Evolutionary conservation across 2,888 invertebrate species (phyloP).

Genomic region (Cloeon dipterum): DNA sequence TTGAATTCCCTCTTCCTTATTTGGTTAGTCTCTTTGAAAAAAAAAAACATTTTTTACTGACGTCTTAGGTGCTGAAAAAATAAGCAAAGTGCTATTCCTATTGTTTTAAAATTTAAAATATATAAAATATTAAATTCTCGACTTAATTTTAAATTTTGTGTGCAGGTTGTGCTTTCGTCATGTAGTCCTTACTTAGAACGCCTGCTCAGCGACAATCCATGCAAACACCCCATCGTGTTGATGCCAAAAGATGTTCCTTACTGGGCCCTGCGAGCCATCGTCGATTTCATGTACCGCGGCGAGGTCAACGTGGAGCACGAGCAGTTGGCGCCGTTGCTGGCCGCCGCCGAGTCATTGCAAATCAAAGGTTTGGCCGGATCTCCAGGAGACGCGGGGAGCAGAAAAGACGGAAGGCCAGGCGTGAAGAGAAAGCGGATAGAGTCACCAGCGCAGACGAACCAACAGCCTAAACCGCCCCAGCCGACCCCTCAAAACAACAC

Average conservation of each 20-base stretch:
- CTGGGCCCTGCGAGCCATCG: conserved; percentile 24
- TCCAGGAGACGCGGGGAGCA: no score
- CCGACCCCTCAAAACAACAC: background rate
- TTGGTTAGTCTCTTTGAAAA: no score
- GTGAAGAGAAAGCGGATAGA: no score
- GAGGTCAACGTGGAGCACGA: conserved; percentile 25
- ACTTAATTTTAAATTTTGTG: conserved; percentile 10
- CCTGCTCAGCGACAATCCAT: conserved; percentile 57
- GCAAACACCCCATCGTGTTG: conserved; percentile 52
- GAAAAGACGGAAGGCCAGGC: no score
- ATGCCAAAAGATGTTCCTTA: conserved; percentile 22
- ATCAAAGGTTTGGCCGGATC: conserved; percentile 9
- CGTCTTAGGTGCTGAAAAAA: background rate
- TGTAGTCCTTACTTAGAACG: conserved; percentile 68
- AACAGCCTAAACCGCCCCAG: background rate
- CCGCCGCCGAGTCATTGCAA: conserved; percentile 22
- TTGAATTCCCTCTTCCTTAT: no score
- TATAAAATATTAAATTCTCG: no score
- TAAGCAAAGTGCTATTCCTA: no score
- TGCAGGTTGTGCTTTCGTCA: conserved; percentile 50
- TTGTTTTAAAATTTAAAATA: no score
- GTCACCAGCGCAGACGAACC: no score
- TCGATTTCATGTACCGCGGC: conserved; percentile 27
- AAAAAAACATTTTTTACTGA: no score
- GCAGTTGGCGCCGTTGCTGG: conserved; percentile 20